These are phyloP conservation scores for Dolichoris vasculosae DNA, from an alignment of 1,140 invertebrate genomes.

Conservation along the genomic window DNA sequence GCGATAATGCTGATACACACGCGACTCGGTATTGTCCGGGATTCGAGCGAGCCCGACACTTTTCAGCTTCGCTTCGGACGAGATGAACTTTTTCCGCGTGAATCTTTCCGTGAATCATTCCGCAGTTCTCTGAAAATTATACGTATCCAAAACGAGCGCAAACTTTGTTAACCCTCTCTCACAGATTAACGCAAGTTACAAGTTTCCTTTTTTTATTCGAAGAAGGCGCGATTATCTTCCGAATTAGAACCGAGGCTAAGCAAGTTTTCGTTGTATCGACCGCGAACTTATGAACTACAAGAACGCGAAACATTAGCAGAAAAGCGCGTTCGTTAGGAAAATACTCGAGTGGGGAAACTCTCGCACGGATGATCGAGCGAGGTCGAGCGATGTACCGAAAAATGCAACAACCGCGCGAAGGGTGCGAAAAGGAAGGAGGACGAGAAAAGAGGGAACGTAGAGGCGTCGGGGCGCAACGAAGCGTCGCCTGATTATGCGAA, in stretches of 20 bases:
- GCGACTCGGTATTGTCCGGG: slow-evolving; percentile 16
- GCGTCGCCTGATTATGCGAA: slow-evolving; percentile 74
- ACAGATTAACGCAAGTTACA: no score
- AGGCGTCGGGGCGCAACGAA: slow-evolving; percentile 53
- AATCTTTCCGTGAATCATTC: no score
- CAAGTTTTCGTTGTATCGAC: no score
- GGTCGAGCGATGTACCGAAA: neutral
- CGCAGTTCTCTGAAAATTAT: no score
- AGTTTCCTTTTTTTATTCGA: no score
- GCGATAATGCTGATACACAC: slow-evolving; percentile 24
- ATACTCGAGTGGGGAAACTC: neutral
- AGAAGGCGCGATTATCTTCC: no score
- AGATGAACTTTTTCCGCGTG: neutral
- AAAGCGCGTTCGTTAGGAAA: no score
- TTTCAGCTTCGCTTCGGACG: neutral
- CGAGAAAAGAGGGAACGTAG: neutral
- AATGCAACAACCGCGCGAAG: neutral
- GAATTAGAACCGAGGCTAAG: no score
- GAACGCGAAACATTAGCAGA: no score
- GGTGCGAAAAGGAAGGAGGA: neutral
- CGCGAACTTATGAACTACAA: no score
- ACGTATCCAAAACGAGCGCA: no score
- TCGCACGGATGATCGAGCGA: neutral
- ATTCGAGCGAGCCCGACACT: neutral
- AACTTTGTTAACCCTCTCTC: no score